Conservation (phyloP, 2,113 vertebrate species). For the Tupaia chinensis region DNA sequence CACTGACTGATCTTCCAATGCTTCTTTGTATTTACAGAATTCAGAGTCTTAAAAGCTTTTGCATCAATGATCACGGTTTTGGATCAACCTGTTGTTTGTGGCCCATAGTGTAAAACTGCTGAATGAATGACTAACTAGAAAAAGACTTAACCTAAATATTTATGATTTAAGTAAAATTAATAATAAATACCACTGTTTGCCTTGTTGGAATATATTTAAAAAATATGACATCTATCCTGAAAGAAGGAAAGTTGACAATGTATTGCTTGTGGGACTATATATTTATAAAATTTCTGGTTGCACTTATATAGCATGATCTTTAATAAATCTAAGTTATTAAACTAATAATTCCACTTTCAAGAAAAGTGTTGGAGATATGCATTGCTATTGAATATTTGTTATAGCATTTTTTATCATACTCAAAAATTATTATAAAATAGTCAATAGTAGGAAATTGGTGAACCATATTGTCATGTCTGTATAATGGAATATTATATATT, state of each 20-base stretch:
- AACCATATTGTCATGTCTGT: not conserved
- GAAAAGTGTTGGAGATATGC: not conserved
- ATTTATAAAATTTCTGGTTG: not conserved
- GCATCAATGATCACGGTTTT: not conserved
- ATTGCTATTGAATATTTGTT: not conserved
- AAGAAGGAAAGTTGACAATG: not conserved
- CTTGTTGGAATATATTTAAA: not conserved
- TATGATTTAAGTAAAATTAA: slow-evolving; percentile 30
- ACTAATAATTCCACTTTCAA: not conserved
- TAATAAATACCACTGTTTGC: not conserved
- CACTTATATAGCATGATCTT: not conserved
- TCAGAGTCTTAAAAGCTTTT: slow-evolving; percentile 29
- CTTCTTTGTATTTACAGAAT: not conserved
- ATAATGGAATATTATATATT: not conserved
- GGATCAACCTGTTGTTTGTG: not conserved
- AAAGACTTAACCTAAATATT: not conserved
- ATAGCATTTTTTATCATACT: not conserved
- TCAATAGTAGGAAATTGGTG: not conserved
- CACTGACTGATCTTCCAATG: too few species aligned
- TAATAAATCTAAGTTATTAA: not conserved
- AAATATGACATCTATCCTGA: not conserved
- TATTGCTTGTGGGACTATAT: not conserved
- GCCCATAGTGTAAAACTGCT: not conserved
- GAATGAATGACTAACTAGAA: not conserved
- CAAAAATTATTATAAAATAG: slow-evolving; percentile 6